Evolutionary conservation across 1,140 invertebrate species (phyloP), one percentile per base, ranked within the genome.

Genomic region (Calliopsis andreniformis): DNA sequence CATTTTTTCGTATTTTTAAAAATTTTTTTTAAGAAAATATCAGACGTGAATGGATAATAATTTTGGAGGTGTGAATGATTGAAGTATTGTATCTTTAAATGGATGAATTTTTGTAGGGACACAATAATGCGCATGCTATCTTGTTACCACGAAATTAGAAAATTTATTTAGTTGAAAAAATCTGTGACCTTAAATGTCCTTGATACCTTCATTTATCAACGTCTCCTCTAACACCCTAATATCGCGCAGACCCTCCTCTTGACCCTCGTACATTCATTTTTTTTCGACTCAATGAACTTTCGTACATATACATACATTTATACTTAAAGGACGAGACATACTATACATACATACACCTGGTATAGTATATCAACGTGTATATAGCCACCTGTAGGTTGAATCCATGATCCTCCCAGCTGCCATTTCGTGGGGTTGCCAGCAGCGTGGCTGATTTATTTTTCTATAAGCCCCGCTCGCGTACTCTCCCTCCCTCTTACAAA

Each of bases 361-460:
- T 12, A 45, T 30, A 28, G 28, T 32, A 30, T 20, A 53, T 8
- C 35, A 16, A 42, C 28, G 53, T 66, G 58, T 72, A 35, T 79
- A 66, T 79, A 76, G 78, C 72, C 72, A 79, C 78, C 78, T 79
- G 78, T 79, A 63, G 78, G 78, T 45, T 55, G 72, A 59, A 66
- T 42, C 63, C 53, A 56, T 23, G 39, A 18, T 43, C 59, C 47
- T 49, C n/a, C 42, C 66, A 69, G 53, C 43, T 39, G 35, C 35
- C 68, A 59, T 62, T 61, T 59, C 25, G 56, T 59, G 43, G 30
- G 42, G 59, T 73, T 70, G 43, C 59, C 39, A 18, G 59, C 23
- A 45, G 12, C 39, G 14, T 2, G n/a, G 14, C 8, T 28, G 59
- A 79, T 79, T 79, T 79, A 79, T 79, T 72, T 55, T 69, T 47